Conservation (phyloP, 1,140 invertebrate species). For the Euwallacea fornicatus region DNA sequence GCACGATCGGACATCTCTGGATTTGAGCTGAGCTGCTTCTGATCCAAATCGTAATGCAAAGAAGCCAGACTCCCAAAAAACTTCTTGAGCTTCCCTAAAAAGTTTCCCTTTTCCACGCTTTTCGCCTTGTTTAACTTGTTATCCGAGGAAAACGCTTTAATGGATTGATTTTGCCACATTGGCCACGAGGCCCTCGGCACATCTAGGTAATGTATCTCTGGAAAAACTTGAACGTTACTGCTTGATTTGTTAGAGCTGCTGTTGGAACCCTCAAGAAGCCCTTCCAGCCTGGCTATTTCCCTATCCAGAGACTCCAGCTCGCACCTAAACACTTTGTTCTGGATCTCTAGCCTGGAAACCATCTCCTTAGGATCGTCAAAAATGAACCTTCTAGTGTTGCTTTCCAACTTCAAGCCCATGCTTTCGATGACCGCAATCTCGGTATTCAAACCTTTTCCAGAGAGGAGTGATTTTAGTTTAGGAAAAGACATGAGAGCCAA, state of each 20-base stretch:
- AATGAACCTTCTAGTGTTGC: constrained; percentile 78
- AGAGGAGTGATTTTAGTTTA: constrained; percentile 69
- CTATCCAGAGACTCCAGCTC: constrained; percentile 79
- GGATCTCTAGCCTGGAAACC: constrained; percentile 84
- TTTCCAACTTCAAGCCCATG: constrained; percentile 84
- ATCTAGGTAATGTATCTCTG: constrained; percentile 16
- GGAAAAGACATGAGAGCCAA: constrained; percentile 85
- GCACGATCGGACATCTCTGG: constrained; percentile 17
- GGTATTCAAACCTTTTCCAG: constrained; percentile 44
- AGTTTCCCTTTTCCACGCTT: constrained; percentile 13
- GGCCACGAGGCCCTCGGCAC: constrained; percentile 51
- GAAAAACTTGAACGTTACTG: constrained; percentile 4
- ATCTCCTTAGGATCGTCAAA: constrained; percentile 74
- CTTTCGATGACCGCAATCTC: constrained; percentile 81
- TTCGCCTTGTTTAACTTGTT: constrained; percentile 33
- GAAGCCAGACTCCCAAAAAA: constrained; percentile 36
- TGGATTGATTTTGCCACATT: constrained; percentile 10
- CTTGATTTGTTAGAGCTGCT: constrained; percentile 1
- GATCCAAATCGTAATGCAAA: constrained; percentile 21
- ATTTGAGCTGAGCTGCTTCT: constrained; percentile 12
- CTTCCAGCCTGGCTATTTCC: constrained; percentile 75
- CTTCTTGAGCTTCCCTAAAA: constrained; percentile 34
- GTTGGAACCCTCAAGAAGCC: constrained; percentile 28
- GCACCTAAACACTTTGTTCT: constrained; percentile 84
- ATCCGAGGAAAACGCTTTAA: constrained; percentile 34